Evolutionary conservation across 2,797 vertebrate species (phyloP).

Genomic region (Nyctibius grandis): DNA sequence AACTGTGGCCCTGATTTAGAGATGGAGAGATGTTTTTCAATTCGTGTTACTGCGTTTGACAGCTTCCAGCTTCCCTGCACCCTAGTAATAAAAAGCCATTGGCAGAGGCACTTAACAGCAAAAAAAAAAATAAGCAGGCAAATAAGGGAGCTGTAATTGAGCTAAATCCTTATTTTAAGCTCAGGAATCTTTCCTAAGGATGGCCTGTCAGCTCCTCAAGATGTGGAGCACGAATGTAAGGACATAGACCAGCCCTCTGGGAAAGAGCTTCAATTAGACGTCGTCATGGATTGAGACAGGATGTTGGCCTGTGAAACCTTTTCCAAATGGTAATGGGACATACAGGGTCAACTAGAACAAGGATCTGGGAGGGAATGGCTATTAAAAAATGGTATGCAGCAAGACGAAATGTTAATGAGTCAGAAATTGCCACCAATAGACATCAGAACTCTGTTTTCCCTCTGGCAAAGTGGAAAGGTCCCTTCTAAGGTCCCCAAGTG

Average conservation of each 20-base stretch:
- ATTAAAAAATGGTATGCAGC: neutral
- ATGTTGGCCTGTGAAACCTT: neutral
- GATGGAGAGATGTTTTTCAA: neutral
- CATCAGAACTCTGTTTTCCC: neutral
- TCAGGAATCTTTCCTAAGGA: neutral
- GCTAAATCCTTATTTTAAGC: neutral
- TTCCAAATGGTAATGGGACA: neutral
- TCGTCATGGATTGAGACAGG: neutral
- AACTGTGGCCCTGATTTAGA: neutral
- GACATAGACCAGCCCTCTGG: neutral
- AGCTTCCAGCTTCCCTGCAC: neutral
- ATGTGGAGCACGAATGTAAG: neutral
- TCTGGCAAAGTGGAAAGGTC: neutral
- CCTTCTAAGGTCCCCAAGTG: neutral
- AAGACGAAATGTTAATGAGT: neutral
- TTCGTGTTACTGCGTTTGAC: neutral
- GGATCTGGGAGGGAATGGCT: neutral
- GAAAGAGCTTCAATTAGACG: neutral
- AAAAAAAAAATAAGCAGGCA: neutral
- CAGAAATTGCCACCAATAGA: neutral
- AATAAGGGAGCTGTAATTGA: neutral
- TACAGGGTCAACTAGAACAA: neutral
- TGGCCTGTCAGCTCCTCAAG: neutral
- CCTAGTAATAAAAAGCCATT: neutral
- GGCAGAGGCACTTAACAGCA: neutral